Evolutionary conservation across 1,140 invertebrate species (phyloP).

Genomic region (Metaphire vulgaris): DNA sequence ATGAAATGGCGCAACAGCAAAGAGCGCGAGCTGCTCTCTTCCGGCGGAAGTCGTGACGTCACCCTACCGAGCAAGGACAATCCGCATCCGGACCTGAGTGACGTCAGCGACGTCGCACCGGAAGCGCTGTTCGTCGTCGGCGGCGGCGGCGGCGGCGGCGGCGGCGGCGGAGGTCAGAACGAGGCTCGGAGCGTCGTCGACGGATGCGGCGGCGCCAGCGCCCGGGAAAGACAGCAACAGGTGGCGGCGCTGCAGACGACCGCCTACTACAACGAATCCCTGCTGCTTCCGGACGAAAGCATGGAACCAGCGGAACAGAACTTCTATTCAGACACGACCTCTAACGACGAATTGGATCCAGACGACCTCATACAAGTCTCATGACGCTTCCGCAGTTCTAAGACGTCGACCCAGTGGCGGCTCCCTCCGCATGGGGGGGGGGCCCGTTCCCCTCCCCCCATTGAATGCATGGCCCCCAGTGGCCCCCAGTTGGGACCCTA

Average conservation of each 20-base stretch:
- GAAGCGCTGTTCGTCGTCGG: neutral
- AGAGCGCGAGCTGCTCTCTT: slow-evolving; percentile 75
- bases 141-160: too few relatives aligned
- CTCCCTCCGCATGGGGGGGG: too few relatives aligned
- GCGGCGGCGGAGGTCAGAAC: too few relatives aligned
- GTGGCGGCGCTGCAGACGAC: neutral
- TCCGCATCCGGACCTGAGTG: neutral
- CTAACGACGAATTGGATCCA: neutral
- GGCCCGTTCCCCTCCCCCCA: too few relatives aligned
- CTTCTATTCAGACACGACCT: neutral
- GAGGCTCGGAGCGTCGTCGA: neutral
- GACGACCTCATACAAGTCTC: neutral
- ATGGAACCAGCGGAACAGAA: neutral
- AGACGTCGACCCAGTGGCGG: too few relatives aligned
- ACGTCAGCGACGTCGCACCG: neutral
- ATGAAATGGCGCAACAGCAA: slow-evolving; percentile 78
- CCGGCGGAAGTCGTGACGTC: neutral
- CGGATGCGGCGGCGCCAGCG: too few relatives aligned
- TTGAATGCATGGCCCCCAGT: too few relatives aligned
- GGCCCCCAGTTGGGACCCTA: too few relatives aligned
- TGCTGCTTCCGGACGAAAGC: neutral
- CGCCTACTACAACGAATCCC: neutral
- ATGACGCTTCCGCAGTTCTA: too few relatives aligned
- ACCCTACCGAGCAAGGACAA: neutral
- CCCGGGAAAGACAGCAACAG: neutral